Base-by-base conservation (phyloP, 2,888 invertebrate genomes). In the Spialia ferax region DNA sequence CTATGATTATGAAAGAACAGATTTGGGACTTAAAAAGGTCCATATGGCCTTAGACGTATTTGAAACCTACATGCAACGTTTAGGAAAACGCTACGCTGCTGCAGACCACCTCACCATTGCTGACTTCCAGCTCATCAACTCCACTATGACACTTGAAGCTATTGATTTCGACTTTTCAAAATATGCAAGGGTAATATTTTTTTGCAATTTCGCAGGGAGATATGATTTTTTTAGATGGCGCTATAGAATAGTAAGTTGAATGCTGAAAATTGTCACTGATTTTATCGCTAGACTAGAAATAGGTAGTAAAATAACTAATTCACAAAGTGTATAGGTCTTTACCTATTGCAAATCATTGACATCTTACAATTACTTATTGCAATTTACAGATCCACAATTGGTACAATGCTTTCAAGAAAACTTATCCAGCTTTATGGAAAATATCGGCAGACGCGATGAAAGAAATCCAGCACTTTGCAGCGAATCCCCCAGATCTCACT, bases 91-190 rank as follows among this genome's bases (percentile, higher is more conserved):
- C 77, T 96, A 96, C 80, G 96, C 95, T 1, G 96, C 97, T 13
- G 95, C 94, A 65, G 95, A 96, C 76, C 86, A 95, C 72, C 77
- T 97, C 60, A 97, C 97, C 6, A 96, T 97, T 73, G 97, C 97
- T 0, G 97, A 97, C 87, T 96, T 97, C 75, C 95, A 95, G 38
- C 89, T 97, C 13, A 86, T 96, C 56, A 95, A 96, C 63, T 95
- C 96, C 0, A 96, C 96, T 0, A 95, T 97, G 92, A 96, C 96
- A 61, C 85, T 97, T 56, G 97, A 97, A 84, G 96, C 95, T 0
- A 96, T 96, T 66, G 88, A 93, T 61, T 96, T 96, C 74, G 95
- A 96, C 79, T 89, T 97, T 64, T 90, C 94, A 1, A 81, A 91
- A 11, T 97, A 96, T 86, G 89, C 94, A 10, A 82, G 91, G 72